A percentile compares a stretch with the other conserved stretches of the same genome.
Conservation (phyloP, 35 echinoderm and acorn worm species). For the Heliocidaris tuberculata region DNA sequence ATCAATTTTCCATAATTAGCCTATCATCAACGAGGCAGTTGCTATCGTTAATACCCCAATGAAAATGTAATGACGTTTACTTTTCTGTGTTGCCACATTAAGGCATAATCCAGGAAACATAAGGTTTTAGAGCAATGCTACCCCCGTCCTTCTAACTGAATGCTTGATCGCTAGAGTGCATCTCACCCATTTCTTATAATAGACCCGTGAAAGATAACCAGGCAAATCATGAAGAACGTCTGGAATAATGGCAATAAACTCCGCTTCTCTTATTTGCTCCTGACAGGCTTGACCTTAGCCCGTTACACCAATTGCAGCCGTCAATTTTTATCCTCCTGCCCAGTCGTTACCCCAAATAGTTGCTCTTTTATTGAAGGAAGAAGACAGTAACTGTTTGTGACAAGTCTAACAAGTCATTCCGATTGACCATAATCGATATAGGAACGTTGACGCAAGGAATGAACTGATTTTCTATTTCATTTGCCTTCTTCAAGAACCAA, state of each 20-base stretch:
- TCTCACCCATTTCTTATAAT: slow-evolving; percentile 2
- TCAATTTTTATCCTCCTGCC: background rate
- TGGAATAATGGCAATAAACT: background rate
- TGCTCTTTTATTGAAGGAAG: slow-evolving; percentile 11
- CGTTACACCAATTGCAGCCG: slow-evolving; percentile 8
- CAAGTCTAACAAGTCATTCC: slow-evolving; percentile 16
- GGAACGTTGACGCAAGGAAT: background rate
- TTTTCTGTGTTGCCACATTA: background rate
- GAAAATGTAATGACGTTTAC: background rate
- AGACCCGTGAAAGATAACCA: background rate
- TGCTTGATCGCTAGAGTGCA: background rate
- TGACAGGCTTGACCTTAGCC: background rate
- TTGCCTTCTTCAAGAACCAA: background rate
- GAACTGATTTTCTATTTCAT: background rate
- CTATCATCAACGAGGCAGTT: background rate
- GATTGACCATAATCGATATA: background rate
- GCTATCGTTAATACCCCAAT: background rate
- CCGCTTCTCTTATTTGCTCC: background rate
- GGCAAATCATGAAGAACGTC: background rate
- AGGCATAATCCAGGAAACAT: background rate
- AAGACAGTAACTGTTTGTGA: background rate
- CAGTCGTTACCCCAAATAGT: slow-evolving; percentile 15
- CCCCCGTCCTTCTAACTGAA: background rate
- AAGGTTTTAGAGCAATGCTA: background rate
- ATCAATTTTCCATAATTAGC: slow-evolving; percentile 1